Base-by-base conservation (phyloP, 2,797 vertebrate genomes). In the Sandelia bainsii region DNA sequence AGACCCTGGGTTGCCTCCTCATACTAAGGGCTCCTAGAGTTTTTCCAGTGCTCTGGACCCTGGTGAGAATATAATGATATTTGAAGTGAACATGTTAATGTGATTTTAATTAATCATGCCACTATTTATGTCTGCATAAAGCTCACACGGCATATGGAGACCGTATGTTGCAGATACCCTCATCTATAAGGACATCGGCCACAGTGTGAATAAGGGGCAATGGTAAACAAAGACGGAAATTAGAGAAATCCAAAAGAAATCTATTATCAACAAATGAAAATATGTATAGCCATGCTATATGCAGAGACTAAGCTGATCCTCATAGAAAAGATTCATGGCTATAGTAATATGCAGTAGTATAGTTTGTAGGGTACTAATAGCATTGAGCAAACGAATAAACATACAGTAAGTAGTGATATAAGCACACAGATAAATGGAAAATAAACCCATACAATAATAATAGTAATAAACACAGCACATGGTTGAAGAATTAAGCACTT, bases 41-140 rank as follows among this genome's bases (percentile, higher is more conserved):
- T 16, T 99, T 98, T 51, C 97, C 97, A 0, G 96, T 99, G 63
- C 95, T 99, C 39, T 99, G 97, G 97, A 97, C 97, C 0, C 92
- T 99, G 96, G 97, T 99, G 75, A 92, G 96, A 80, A 69, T 14
- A 29, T 37, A 16, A 23, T 60, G 42, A 4, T 5, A 11, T 37
- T 45, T 45, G n/a, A 57, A 46, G 14, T 23, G 49, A 20, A 22
- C 10, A 8, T 0, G 1, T 42, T 49, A 4, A 22, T 45, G 22
- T 39, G 19, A 23, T 40, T 72, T 72, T 25, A 29, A 32, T 68
- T 9, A 13, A 32, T 68, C 32, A 19, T 23, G 20, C 4, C 12
- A 57, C 9, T 14, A 14, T 22, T 19, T 57, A 56, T 50, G 57
- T 49, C 19, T 32, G 0, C 20, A 50, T 40, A 5, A 52, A 52